These are phyloP conservation scores for Entomobrya proxima DNA, from an alignment of 2,888 invertebrate genomes.

Conservation along the genomic window DNA sequence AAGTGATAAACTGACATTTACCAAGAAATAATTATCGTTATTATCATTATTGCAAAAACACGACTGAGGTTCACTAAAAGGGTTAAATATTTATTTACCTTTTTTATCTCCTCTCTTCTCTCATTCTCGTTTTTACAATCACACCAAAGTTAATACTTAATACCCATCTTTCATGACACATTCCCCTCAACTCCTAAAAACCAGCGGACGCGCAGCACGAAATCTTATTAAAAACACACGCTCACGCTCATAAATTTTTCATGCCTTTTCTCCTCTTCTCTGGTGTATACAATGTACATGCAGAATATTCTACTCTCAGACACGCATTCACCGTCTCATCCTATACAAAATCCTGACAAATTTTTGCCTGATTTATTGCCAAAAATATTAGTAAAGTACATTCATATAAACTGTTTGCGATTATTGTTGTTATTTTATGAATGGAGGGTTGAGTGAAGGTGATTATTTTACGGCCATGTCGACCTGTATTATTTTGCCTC, in stretches of 20 bases:
- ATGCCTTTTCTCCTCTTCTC: neutral
- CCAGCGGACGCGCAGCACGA: neutral
- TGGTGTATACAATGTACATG: neutral
- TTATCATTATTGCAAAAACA: too few relatives aligned
- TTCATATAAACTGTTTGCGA: neutral
- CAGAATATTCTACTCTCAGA: too few relatives aligned
- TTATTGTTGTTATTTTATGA: neutral
- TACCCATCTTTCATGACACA: slow-evolving; percentile 13
- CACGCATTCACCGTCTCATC: too few relatives aligned
- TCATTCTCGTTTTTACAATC: neutral
- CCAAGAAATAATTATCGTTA: too few relatives aligned
- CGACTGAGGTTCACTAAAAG: neutral
- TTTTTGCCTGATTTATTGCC: slow-evolving; percentile 8
- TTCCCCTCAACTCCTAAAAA: neutral
- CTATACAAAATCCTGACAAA: too few relatives aligned
- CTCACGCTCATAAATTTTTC: neutral
- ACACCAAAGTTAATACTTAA: too few relatives aligned
- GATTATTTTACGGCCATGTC: slow-evolving; percentile 13
- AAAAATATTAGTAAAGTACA: neutral
- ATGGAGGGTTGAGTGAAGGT: neutral
- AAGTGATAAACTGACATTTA: too few relatives aligned
- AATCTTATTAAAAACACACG: neutral
- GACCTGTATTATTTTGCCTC: slow-evolving; percentile 18
- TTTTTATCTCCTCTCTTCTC: neutral
- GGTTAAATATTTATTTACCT: slow-evolving; percentile 4